Base-by-base conservation (phyloP, 2,113 vertebrate genomes). In the Pelusios castaneus region DNA sequence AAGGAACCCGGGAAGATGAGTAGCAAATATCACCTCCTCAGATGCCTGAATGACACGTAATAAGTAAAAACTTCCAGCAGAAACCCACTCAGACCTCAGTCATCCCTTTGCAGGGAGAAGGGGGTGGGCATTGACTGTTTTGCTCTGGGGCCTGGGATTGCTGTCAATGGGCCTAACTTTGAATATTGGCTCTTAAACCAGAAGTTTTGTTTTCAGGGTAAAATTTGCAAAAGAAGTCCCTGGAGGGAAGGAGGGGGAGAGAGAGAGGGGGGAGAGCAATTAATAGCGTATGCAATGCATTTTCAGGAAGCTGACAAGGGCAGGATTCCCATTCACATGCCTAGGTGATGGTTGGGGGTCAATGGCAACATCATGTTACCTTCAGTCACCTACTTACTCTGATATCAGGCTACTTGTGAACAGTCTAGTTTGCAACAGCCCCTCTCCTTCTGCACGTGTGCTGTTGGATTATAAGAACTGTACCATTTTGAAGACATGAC, bases 261-360 rank as follows among this genome's bases (percentile, higher is more conserved):
- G 2, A 12, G 14, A 43, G 81, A n/a, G n/a, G n/a, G n/a, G n/a
- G 81, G 2, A 12, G 14, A 43, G 81, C 77, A 85, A 47, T 3
- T 77, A 70, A 24, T 14, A 47, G 8, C 43, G 6, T 34, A 29
- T 12, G 54, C 41, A 41, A 49, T 6, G 9, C 3, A 34, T 89
- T 19, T 6, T 88, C 77, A 52, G 25, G 84, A 93, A 91, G 22
- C 1, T 1, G 0, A n/a, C 55, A 52, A 10, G 45, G 29, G 5
- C 52, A 85, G 9, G 21, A 63, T 38, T 17, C 56, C 34, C 54
- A 5, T 2, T 70, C 70, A 49, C 22, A 34, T 70, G 31, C 14
- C 47, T 1, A 0, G 54, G n/a, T 9, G 0, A 47, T 3, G 0
- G 8, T 11, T 91, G 79, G n/a, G 75, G 41, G 29, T 82, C 51